Base-by-base conservation (phyloP, 2,113 vertebrate genomes). In the Trogon melanurus region DNA sequence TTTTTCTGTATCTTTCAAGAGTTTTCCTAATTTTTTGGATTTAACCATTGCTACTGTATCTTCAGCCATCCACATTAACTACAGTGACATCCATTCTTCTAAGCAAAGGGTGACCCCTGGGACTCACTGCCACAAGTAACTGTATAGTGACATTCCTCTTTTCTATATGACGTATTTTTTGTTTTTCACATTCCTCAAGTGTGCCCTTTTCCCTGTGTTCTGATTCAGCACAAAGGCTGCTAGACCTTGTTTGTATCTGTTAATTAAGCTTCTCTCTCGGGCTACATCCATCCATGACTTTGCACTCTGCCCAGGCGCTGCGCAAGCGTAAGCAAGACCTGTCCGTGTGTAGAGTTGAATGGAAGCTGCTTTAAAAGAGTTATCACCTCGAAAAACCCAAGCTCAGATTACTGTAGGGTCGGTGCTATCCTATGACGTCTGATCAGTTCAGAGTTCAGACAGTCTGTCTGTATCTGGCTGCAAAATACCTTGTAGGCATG, bases 341-440 rank as follows among this genome's bases (percentile, higher is more conserved):
- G n/a, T 71, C 14, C 41, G 60, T 65, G 69, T 1, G 1, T 45
- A 41, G 34, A 81, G 73, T 11, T 67, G 80, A 92, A 66, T 69
- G 57, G 57, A 71, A 91, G 70, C 57, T 87, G 57, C 16, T 65
- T 89, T 69, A 81, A 87, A 87, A 61, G 69, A 92, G 57, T 85
- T 95, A 93, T 36, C 84, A 85, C 84, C 38, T 69, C 87, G 72
- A 87, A 92, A 95, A 96, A 41, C 73, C 73, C 73, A 93, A 53
- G 57, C 53, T 64, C 65, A 38, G 57, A 61, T 95, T 95, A 79
- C 70, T 65, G 48, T 65, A 72, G 89, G 67, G 45, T 92, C 91
- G 87, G 23, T 67, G 65, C 53, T 85, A 30, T 38, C 72, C 73
- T 60, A 3, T n/a, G 61, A 53, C 5, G 1, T 60, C 80, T 79